These are phyloP conservation scores for Perodicticus potto DNA, from an alignment of 2,797 vertebrate genomes.

Conservation along the genomic window DNA sequence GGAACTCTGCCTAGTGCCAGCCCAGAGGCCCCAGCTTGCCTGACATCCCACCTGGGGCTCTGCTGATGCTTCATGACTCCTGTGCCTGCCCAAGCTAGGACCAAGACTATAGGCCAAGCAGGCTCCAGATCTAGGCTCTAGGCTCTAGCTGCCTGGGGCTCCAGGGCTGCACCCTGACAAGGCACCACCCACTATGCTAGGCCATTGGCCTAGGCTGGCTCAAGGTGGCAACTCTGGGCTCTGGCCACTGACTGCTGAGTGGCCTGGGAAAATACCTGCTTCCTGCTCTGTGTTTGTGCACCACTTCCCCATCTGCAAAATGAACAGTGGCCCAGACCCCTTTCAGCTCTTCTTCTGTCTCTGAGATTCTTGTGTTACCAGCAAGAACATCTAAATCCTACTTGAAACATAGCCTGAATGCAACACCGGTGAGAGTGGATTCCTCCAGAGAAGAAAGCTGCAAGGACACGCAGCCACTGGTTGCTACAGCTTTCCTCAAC, in stretches of 20 bases:
- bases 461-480: neutral
- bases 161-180: neutral
- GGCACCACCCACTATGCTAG: neutral
- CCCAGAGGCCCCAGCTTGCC: neutral
- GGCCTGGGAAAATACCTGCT: neutral
- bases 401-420: neutral
- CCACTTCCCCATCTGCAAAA: neutral
- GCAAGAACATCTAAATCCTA: neutral
- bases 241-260: neutral
- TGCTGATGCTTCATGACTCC: neutral
- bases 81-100: neutral
- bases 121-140: neutral
- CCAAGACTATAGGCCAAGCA: neutral
- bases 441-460: conserved; percentile 30
- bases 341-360: neutral
- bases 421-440: neutral
- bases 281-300: neutral
- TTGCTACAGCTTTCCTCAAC: neutral
- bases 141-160: neutral
- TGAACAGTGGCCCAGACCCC: neutral
- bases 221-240: neutral
- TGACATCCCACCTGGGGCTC: accelerated
- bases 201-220: neutral
- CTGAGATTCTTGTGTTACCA: neutral
- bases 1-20: neutral